Conservation (phyloP, 2,797 vertebrate genomes). For the Cetoscarus ocellatus region DNA sequence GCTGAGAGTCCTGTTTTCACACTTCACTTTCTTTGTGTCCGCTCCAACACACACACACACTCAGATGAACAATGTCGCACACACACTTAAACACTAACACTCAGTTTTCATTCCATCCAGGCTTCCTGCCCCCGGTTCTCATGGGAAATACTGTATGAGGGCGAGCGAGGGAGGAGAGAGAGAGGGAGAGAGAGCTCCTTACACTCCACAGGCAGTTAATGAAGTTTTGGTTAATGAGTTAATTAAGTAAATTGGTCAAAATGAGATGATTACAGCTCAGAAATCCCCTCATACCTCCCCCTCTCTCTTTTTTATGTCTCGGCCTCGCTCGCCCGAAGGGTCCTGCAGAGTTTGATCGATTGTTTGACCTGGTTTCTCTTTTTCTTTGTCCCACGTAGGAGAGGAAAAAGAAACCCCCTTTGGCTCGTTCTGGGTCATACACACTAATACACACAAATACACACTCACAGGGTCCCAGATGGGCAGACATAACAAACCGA, state of each 20-base stretch:
- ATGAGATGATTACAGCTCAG: background rate
- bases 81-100: conserved; percentile 17
- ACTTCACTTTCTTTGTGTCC: conserved; percentile 61
- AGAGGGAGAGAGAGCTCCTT: background rate
- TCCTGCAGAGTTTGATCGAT: conserved; percentile 29
- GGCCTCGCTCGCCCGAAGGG: background rate
- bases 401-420: conserved; percentile 45
- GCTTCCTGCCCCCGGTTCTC: conserved; percentile 74
- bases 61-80: background rate
- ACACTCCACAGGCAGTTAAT: background rate
- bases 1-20: conserved; percentile 65
- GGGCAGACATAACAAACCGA: conserved; percentile 50
- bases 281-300: conserved; percentile 3
- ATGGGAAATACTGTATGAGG: conserved; percentile 70
- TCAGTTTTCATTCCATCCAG: conserved; percentile 69
- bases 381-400: conserved; percentile 51
- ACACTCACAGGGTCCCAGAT: conserved; percentile 36
- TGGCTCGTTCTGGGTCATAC: background rate
- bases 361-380: conserved; percentile 47
- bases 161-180: background rate
- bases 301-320: no score
- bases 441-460: conserved; percentile 5
- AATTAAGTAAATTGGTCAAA: conserved; percentile 34
- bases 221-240: conserved; percentile 12
- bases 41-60: conserved; percentile 36